phyloP scores from a whole-genome alignment of 1,140 invertebrate species.

The Centruroides vittatus region DNA sequence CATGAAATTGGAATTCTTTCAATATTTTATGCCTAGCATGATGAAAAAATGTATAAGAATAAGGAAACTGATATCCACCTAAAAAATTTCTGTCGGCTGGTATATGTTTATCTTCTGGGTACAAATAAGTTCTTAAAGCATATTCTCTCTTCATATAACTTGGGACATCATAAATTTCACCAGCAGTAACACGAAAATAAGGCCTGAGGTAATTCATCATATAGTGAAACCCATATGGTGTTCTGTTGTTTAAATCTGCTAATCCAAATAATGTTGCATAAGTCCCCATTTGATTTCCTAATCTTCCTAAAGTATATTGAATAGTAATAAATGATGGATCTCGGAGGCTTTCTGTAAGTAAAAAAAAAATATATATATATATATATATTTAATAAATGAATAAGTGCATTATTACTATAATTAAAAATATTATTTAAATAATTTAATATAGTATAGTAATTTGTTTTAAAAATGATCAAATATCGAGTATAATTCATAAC shows the following conservation, averaged over 20 bases:
- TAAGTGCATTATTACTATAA: too few species aligned
- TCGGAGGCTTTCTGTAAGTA: neutral
- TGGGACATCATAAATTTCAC: neutral
- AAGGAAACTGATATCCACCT: slow-evolving; percentile 9
- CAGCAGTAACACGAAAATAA: neutral
- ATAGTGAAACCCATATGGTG: slow-evolving; percentile 37
- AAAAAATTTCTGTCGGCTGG: slow-evolving; percentile 40
- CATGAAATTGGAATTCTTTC: slow-evolving; percentile 6
- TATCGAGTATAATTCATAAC: too few species aligned
- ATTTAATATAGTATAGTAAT: too few species aligned
- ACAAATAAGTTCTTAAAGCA: slow-evolving; percentile 37
- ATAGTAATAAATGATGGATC: neutral
- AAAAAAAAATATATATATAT: neutral
- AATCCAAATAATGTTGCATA: slow-evolving; percentile 45
- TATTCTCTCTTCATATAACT: slow-evolving; percentile 23
- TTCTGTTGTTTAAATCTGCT: slow-evolving; percentile 38
- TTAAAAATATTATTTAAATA: too few species aligned
- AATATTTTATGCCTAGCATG: slow-evolving; percentile 29
- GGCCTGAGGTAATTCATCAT: neutral
- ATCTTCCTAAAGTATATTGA: slow-evolving; percentile 30
- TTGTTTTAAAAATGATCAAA: too few species aligned
- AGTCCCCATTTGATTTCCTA: slow-evolving; percentile 50
- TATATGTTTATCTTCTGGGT: slow-evolving; percentile 37
- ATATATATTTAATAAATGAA: too few species aligned
- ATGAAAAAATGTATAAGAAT: slow-evolving; percentile 15